phyloP scores from a whole-genome alignment of 2,797 vertebrate species.

The Pseudopleuronectes americanus region DNA sequence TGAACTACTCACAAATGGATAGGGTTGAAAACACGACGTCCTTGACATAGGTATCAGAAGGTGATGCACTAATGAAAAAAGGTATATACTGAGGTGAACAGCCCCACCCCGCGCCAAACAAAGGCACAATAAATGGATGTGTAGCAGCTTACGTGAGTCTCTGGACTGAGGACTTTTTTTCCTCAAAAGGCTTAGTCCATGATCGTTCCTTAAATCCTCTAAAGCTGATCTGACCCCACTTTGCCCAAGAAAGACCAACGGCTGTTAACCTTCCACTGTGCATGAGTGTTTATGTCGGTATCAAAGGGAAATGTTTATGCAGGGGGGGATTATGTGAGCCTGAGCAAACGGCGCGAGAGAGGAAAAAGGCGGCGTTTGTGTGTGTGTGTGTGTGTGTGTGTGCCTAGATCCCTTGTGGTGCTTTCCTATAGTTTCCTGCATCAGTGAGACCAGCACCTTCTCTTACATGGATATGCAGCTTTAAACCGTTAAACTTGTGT shows the following conservation, averaged over 20 bases:
- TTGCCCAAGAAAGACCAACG: constrained; percentile 53
- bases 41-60: too few species aligned
- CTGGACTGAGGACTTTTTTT: constrained; percentile 32
- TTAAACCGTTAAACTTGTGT: constrained; percentile 1
- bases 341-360: constrained; percentile 22
- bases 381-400: too few species aligned
- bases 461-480: constrained; percentile 4
- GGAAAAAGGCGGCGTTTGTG: not conserved
- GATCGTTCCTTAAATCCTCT: constrained; percentile 62
- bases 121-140: not conserved
- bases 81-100: not conserved
- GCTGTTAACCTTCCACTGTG: constrained; percentile 49
- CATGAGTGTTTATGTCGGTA: constrained; percentile 42
- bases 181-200: constrained; percentile 42
- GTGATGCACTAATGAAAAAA: not conserved
- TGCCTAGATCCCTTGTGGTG: not conserved
- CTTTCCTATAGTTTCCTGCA: constrained; percentile 9
- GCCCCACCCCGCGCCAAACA: not conserved
- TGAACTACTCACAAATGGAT: too few species aligned
- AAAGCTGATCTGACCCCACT: constrained; percentile 54
- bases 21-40: too few species aligned
- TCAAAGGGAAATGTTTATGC: constrained; percentile 48
- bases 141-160: constrained; percentile 10
- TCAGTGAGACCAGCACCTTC: constrained; percentile 13
- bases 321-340: constrained; percentile 37